Base-by-base conservation (phyloP, 2,888 invertebrate species). In the Smittia sp. region DNA sequence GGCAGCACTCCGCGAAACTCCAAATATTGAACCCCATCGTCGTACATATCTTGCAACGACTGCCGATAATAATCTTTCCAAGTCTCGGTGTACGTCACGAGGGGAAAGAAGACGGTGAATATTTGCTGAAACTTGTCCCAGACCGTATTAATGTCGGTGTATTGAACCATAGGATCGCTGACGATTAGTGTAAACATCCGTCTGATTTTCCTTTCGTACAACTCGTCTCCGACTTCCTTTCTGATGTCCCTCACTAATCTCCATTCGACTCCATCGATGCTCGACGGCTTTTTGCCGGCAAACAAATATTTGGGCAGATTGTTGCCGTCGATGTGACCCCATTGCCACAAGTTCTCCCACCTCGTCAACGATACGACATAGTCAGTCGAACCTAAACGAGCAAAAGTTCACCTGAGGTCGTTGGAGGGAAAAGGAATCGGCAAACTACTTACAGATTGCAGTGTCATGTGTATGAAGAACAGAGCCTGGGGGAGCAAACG, bases 381-480 rank as follows among this genome's bases (percentile, higher is more conserved):
- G 75, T 89, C 87, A 0, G 86, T 83, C 4, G 87, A 87, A 20
- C 58, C 72, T 58, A 52, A 70, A 52, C 22, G n/a, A 62, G 15
- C 13, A n/a, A 15, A 52, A n/a, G 15, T 52, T 52, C 13, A 7
- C 4, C 15, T 52, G 15, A 4, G 7, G 7, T 52, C 15, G 15
- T 15, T 7, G 18, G 18, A 9, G 22, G 58, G 58, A 18, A 58
- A 20, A 58, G 18, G 18, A 20, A 58, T 1, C 22, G 6, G 9
- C 15, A 20, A 1, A 18, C 15, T 18, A 69, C 69, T 69, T 54
- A 69, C 86, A 84, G 0, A 89, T 81, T 0, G 88, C 88, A 74
- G 87, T 86, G 76, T 90, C 87, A 78, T 92, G 92, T 0, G 87
- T 84, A 79, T 92, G 92, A 13, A 92, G 80, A 0, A 87, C 86